Evolutionary conservation across 2,113 vertebrate genomes (phyloP).

Genomic region (Chionis minor): DNA sequence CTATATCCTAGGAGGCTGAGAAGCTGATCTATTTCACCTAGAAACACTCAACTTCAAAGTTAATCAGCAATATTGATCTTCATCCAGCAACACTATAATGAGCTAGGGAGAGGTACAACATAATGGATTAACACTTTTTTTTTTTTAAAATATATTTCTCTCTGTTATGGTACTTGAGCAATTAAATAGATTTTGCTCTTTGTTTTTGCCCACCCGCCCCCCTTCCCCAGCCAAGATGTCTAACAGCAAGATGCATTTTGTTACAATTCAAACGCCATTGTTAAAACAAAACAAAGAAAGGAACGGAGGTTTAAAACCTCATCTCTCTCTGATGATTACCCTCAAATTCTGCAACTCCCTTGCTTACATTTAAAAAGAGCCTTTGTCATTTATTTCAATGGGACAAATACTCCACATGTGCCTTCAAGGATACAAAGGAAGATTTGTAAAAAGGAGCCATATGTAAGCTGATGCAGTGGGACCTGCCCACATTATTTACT

Average conservation of each 20-base stretch:
- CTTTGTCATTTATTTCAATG: background rate
- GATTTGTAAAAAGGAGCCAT: background rate
- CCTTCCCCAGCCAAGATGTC: background rate
- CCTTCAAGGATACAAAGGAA: background rate
- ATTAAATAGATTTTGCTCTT: background rate
- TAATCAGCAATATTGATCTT: conserved; percentile 6
- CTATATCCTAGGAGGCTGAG: background rate
- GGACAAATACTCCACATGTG: background rate
- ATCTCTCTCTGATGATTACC: background rate
- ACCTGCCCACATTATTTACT: background rate
- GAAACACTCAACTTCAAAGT: background rate
- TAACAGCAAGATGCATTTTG: background rate
- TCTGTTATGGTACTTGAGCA: background rate
- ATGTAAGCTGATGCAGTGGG: background rate
- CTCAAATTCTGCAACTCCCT: background rate
- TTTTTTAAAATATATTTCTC: background rate
- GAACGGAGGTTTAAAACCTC: background rate
- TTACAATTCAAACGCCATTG: background rate
- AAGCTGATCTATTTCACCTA: background rate
- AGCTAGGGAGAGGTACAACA: background rate
- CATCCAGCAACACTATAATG: background rate
- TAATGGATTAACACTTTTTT: background rate
- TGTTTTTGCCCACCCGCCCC: too few relatives aligned
- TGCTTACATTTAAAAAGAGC: background rate
- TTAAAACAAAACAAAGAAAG: background rate